Evolutionary conservation across 1,140 invertebrate genomes (phyloP).

Genomic region (Stegodyphus dumicola): DNA sequence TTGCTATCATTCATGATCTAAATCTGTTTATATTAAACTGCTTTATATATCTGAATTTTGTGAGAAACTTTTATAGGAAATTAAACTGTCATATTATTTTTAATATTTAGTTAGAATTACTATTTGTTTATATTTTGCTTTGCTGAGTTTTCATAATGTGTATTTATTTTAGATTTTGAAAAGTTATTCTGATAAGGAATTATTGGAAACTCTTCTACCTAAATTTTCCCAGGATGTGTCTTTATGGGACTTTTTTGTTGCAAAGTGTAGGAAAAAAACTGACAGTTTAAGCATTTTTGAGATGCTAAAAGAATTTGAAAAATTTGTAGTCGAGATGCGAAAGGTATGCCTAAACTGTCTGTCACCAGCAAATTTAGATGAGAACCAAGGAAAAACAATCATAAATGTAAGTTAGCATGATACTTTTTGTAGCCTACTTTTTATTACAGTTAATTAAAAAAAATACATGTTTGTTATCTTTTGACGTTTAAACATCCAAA

Average conservation of each 20-base stretch:
- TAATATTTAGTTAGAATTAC: no score
- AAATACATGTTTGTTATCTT: no score
- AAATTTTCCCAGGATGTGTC: slow-evolving; percentile 68
- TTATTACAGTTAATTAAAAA: no score
- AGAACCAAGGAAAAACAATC: slow-evolving; percentile 37
- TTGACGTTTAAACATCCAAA: no score
- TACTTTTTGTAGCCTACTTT: no score
- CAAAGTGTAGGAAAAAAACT: slow-evolving; percentile 67
- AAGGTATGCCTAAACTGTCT: slow-evolving; percentile 66
- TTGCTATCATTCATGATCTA: no score
- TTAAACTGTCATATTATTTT: no score
- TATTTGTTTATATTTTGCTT: no score
- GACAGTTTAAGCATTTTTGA: slow-evolving; percentile 65
- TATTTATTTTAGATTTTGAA: slow-evolving; percentile 60
- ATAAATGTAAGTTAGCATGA: slow-evolving; percentile 39
- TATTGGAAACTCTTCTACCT: slow-evolving; percentile 70
- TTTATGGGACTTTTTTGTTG: slow-evolving; percentile 70
- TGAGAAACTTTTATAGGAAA: no score
- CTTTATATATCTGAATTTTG: no score
- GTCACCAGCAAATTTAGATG: slow-evolving; percentile 44
- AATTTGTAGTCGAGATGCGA: slow-evolving; percentile 66
- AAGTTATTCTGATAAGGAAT: slow-evolving; percentile 68
- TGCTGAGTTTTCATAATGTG: no score
- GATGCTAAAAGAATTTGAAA: slow-evolving; percentile 65
- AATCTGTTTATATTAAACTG: no score